Conservation (phyloP, 1,140 invertebrate species). For the Cylas formicarius region DNA sequence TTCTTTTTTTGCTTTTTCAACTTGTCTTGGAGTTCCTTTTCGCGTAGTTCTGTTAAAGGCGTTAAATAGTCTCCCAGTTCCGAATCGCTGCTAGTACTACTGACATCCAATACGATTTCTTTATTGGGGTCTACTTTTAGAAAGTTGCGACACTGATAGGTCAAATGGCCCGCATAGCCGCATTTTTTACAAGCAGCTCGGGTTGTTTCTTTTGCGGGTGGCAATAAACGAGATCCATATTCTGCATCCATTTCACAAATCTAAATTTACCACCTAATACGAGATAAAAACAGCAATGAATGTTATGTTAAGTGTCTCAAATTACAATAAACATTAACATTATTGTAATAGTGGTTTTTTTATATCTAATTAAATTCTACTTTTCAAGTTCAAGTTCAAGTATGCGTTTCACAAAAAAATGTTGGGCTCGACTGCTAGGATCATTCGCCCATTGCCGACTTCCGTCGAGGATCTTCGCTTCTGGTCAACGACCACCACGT, state of each 20-base stretch:
- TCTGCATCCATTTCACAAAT: conserved; percentile 20
- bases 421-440: too few species aligned
- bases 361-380: too few species aligned
- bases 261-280: too few species aligned
- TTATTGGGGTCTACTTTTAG: conserved; percentile 81
- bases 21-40: conserved; percentile 66
- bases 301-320: too few species aligned
- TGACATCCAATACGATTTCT: conserved; percentile 90
- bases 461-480: too few species aligned
- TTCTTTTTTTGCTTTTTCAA: conserved; percentile 49
- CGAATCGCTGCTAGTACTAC: conserved; percentile 87
- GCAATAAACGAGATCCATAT: conserved; percentile 34
- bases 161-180: conserved; percentile 91
- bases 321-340: too few species aligned
- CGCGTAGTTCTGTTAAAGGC: conserved; percentile 69
- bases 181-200: conserved; percentile 87
- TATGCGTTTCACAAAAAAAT: too few species aligned
- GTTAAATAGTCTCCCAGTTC: conserved; percentile 77
- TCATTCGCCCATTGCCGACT: too few species aligned
- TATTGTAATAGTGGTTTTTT: too few species aligned
- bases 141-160: conserved; percentile 94
- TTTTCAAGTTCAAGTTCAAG: too few species aligned
- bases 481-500: too few species aligned
- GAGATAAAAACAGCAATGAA: too few species aligned
- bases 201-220: conserved; percentile 58